These are phyloP conservation scores for Mesodorylaimus sp. DNA, from an alignment of 2,888 invertebrate genomes.

Conservation along the genomic window DNA sequence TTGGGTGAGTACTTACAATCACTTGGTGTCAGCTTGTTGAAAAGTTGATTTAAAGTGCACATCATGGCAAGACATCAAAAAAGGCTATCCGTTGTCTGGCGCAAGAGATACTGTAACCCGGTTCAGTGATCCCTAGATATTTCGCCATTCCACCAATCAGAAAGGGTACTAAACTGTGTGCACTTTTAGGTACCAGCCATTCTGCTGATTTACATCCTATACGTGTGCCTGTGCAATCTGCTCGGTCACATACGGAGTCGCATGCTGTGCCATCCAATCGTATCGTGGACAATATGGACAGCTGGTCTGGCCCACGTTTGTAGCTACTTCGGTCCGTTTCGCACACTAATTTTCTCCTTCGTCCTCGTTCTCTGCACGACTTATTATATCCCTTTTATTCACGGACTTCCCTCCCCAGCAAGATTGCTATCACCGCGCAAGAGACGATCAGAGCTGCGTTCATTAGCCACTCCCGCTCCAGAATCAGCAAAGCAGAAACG, in stretches of 20 bases:
- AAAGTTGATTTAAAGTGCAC: too few species aligned
- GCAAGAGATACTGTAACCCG: not conserved
- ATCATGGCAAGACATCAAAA: too few species aligned
- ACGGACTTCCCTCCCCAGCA: not conserved
- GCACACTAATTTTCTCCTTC: not conserved
- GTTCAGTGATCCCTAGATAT: not conserved
- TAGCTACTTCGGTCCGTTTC: slow-evolving; percentile 5
- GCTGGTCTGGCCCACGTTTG: slow-evolving; percentile 2
- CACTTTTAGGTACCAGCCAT: not conserved
- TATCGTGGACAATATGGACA: slow-evolving; percentile 3
- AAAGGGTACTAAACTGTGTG: too few species aligned
- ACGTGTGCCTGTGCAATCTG: not conserved
- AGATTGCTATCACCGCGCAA: not conserved
- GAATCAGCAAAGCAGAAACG: not conserved
- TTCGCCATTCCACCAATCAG: too few species aligned
- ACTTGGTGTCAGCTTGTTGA: too few species aligned
- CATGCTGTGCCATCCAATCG: not conserved
- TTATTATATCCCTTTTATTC: slow-evolving; percentile 3
- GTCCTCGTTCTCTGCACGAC: not conserved
- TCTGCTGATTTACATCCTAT: not conserved
- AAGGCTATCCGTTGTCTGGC: too few species aligned
- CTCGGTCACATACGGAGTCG: not conserved
- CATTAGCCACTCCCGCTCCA: not conserved
- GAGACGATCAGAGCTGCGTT: not conserved
- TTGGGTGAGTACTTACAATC: slow-evolving; percentile 2